These are phyloP conservation scores for Eidolon helvum DNA, from an alignment of 2,113 vertebrate genomes.

Conservation along the genomic window DNA sequence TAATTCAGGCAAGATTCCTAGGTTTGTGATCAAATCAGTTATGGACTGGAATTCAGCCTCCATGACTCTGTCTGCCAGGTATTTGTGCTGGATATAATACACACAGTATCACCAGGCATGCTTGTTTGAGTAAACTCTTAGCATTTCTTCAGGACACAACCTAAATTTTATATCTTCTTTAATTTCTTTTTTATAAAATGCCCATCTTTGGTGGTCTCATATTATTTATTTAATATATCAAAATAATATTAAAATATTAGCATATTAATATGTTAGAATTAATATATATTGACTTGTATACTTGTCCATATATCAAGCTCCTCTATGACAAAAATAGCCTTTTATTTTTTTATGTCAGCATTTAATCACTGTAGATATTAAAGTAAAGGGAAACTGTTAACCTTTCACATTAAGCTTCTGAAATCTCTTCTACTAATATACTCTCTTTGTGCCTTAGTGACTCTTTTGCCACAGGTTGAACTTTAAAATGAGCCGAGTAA, in stretches of 20 bases:
- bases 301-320: neutral
- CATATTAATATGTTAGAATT: too few relatives aligned
- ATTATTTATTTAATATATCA: neutral
- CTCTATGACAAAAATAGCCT: rapidly evolving
- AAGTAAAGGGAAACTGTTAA: neutral
- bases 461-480: neutral
- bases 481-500: neutral
- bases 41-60: neutral
- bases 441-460: neutral
- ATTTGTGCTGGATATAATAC: neutral
- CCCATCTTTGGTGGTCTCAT: neutral
- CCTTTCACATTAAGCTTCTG: neutral
- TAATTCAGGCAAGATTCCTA: neutral
- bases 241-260: too few relatives aligned
- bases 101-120: neutral
- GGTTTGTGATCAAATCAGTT: neutral
- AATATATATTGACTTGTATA: too few relatives aligned
- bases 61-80: too few relatives aligned
- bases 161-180: neutral
- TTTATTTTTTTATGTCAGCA: neutral
- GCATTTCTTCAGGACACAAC: neutral
- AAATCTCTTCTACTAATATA: neutral
- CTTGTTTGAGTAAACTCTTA: neutral
- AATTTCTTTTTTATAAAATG: neutral
- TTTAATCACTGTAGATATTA: neutral